A percentile compares a stretch with the other conserved stretches of the same genome.
These are phyloP conservation scores for Dorcus hopei DNA, from an alignment of 2,888 invertebrate species.

Conservation along the genomic window DNA sequence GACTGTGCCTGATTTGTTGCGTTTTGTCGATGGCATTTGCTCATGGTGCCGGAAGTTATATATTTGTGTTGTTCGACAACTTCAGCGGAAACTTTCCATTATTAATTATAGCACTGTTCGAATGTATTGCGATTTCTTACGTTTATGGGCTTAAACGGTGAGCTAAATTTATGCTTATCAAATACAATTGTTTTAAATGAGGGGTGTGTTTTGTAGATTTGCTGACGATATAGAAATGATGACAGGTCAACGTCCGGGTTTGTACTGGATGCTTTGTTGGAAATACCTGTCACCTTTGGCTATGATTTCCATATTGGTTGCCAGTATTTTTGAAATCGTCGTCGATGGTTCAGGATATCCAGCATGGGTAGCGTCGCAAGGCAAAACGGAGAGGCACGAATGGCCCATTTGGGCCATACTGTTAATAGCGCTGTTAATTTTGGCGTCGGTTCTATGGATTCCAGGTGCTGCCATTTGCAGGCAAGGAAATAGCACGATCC, in stretches of 20 bases:
- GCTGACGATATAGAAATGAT: constrained; percentile 93
- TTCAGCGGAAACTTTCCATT: constrained; percentile 92
- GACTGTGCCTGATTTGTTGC: constrained; percentile 78
- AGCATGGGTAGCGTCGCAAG: constrained; percentile 75
- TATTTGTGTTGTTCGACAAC: constrained; percentile 90
- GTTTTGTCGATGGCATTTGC: constrained; percentile 86
- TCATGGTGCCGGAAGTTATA: constrained; percentile 90
- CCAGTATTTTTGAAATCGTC: constrained; percentile 78
- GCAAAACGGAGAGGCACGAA: constrained; percentile 70
- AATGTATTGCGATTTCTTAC: constrained; percentile 89
- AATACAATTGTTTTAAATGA: neutral
- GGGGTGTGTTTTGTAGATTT: constrained; percentile 59
- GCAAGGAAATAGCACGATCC: constrained; percentile 47
- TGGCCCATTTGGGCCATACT: constrained; percentile 86
- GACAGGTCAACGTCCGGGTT: constrained; percentile 84
- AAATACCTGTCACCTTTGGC: constrained; percentile 88
- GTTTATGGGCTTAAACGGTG: constrained; percentile 89
- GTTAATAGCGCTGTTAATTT: constrained; percentile 68
- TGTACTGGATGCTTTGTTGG: constrained; percentile 94
- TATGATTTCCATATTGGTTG: constrained; percentile 81
- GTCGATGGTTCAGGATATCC: constrained; percentile 80
- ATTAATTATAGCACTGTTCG: constrained; percentile 88
- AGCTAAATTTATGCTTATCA: constrained; percentile 27
- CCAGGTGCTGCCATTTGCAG: constrained; percentile 78
- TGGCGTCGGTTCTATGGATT: constrained; percentile 85